Evolutionary conservation across 2,113 vertebrate genomes (phyloP).

Genomic region (Ictalurus furcatus): DNA sequence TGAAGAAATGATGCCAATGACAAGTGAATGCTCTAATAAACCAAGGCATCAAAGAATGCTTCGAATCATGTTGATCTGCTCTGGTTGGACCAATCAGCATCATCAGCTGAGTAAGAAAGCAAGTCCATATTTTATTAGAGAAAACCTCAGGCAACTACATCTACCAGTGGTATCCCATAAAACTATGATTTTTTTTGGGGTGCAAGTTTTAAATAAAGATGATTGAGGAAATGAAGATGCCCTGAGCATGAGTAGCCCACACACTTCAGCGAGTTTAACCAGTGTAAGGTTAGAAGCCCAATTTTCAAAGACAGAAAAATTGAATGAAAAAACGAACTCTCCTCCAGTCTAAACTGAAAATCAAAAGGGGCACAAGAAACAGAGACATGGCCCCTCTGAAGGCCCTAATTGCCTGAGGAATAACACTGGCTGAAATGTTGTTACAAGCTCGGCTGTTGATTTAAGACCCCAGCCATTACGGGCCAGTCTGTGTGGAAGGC

Average conservation of each 20-base stretch:
- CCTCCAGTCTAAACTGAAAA: constrained; percentile 43
- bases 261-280: constrained; percentile 29
- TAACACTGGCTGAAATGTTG: constrained; percentile 63
- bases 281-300: constrained; percentile 47
- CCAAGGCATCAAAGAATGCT: not conserved
- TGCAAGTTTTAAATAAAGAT: not conserved
- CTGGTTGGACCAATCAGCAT: not conserved
- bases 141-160: not conserved
- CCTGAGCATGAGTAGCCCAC: constrained; percentile 29
- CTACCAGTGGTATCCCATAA: not conserved
- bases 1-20: not conserved
- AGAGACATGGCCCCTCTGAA: constrained; percentile 39
- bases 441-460: constrained; percentile 60
- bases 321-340: constrained; percentile 30
- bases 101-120: not conserved
- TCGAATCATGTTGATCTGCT: not conserved
- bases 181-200: not conserved
- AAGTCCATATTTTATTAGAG: not conserved
- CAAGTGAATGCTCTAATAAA: not conserved
- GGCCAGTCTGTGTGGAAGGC: constrained; percentile 49
- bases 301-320: constrained; percentile 26
- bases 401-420: constrained; percentile 59
- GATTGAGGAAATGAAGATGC: constrained; percentile 36
- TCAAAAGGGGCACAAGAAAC: constrained; percentile 51
- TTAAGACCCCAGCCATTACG: constrained; percentile 59